Evolutionary conservation across 2,797 vertebrate species (phyloP).

Genomic region (Rhyacichthys aspro): DNA sequence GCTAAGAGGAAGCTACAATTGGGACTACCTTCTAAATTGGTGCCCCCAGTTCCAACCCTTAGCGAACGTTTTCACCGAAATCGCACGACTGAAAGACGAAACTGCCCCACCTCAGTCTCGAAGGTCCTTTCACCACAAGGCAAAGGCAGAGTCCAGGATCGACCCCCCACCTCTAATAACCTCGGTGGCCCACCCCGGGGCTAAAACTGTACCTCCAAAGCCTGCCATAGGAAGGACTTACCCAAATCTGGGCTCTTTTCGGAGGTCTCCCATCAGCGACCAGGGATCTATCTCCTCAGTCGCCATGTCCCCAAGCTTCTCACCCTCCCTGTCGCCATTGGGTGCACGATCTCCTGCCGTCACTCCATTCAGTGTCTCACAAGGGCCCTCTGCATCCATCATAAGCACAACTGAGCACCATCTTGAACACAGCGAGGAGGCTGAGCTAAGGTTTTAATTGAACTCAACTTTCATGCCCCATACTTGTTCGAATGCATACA

Average conservation of each 20-base stretch:
- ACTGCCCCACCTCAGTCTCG: constrained; percentile 86
- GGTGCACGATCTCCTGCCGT: constrained; percentile 93
- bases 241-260: constrained; percentile 86
- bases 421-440: constrained; percentile 88
- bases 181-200: constrained; percentile 95
- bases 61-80: constrained; percentile 97
- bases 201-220: constrained; percentile 96
- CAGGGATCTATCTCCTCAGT: constrained; percentile 94
- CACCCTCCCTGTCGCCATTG: constrained; percentile 94
- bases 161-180: constrained; percentile 98
- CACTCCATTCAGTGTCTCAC: constrained; percentile 94
- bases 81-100: constrained; percentile 96
- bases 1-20: constrained; percentile 97
- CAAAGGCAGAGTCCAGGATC: constrained; percentile 91
- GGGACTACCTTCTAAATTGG: constrained; percentile 99
- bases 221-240: constrained; percentile 87
- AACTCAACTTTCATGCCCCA: constrained; percentile 46
- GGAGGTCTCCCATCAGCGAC: constrained; percentile 92
- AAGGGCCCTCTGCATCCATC: constrained; percentile 91
- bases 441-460: constrained; percentile 89
- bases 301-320: constrained; percentile 98
- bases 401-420: constrained; percentile 91
- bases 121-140: constrained; percentile 88
- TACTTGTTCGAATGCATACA: constrained; percentile 31
- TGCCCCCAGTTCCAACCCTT: constrained; percentile 98